phyloP scores from a whole-genome alignment of 1,140 invertebrate species.

The Calephelis nemesis region DNA sequence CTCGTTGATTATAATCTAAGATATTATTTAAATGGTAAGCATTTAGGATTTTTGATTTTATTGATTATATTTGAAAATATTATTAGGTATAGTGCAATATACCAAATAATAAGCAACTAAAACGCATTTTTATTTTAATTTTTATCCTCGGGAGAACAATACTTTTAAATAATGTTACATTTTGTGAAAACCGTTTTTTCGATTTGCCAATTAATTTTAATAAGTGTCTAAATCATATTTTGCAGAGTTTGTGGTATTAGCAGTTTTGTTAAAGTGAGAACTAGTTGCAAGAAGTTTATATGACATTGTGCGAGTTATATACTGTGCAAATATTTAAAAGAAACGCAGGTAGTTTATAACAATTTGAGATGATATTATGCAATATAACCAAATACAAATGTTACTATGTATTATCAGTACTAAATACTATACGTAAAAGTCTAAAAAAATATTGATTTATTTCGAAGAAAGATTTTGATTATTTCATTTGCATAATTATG shows the following conservation, averaged over 20 bases:
- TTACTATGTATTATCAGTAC: too few species aligned
- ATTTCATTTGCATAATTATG: background rate
- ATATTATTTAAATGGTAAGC: background rate
- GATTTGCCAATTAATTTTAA: too few species aligned
- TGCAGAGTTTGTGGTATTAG: too few species aligned
- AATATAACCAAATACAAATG: background rate
- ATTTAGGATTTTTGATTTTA: slow-evolving; percentile 5
- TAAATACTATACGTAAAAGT: too few species aligned
- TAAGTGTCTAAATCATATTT: too few species aligned
- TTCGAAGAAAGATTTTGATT: background rate
- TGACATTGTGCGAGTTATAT: slow-evolving; percentile 1
- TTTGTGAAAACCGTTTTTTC: background rate
- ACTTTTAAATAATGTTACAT: background rate
- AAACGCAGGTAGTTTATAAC: background rate
- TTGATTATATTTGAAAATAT: background rate
- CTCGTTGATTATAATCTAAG: background rate
- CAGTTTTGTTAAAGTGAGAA: background rate
- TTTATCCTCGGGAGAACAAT: background rate
- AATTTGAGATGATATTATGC: slow-evolving; percentile 1
- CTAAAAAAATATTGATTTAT: too few species aligned
- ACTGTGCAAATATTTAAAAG: background rate
- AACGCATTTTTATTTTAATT: background rate
- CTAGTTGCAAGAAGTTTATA: background rate
- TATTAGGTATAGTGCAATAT: background rate
- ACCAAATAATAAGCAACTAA: background rate